These are phyloP conservation scores for Apantesis nais DNA, from an alignment of 2,888 invertebrate genomes.

Conservation along the genomic window DNA sequence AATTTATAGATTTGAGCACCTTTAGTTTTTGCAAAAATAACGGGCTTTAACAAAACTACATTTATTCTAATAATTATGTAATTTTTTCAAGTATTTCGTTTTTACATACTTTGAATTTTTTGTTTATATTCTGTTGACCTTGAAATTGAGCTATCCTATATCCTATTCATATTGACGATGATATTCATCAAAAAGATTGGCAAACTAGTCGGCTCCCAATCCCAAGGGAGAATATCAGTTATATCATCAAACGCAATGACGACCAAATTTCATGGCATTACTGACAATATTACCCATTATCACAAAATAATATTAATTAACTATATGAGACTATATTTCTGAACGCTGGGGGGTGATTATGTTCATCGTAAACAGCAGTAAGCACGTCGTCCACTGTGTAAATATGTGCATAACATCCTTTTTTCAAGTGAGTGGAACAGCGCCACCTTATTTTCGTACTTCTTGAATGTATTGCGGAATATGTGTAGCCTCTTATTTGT, in stretches of 20 bases:
- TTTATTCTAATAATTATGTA: neutral
- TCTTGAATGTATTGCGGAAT: slow-evolving; percentile 21
- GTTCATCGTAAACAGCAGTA: slow-evolving; percentile 2
- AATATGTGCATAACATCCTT: slow-evolving; percentile 9
- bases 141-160: neutral
- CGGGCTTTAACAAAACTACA: neutral
- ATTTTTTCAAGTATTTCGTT: neutral
- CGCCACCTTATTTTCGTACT: slow-evolving; percentile 15
- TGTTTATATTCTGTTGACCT: neutral
- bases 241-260: neutral
- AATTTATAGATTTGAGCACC: neutral
- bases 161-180: neutral
- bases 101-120: neutral
- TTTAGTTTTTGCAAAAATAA: neutral
- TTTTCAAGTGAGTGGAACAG: slow-evolving; percentile 22
- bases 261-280: too few species aligned
- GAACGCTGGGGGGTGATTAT: slow-evolving; percentile 15
- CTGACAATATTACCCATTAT: neutral
- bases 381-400: slow-evolving; percentile 4
- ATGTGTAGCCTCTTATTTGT: slow-evolving; percentile 36
- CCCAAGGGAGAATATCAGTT: neutral
- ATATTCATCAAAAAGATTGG: neutral
- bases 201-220: too few species aligned
- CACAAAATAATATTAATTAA: neutral
- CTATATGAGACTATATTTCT: neutral